Evolutionary conservation across 2,888 invertebrate genomes (phyloP), one percentile per base, ranked within the genome.

Genomic region (Drosophila fungiperda): DNA sequence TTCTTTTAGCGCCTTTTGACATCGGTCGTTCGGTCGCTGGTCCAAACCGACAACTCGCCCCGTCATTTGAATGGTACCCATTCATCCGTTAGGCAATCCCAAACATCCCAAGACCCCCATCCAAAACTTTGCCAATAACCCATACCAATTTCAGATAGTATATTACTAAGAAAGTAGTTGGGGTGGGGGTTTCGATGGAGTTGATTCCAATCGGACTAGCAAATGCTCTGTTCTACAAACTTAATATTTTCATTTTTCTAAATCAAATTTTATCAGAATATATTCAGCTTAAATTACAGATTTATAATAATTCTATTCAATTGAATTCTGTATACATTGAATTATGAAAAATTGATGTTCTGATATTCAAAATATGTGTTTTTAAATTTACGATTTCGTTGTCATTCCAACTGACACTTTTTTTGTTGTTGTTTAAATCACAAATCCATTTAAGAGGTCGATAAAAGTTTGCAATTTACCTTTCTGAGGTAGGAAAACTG

Each of bases 1-100:
- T 82, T 69, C 42, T 68, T 68, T 72, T 77, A 73, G 70, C 71
- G 76, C 78, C 74, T 80, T 85, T 82, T 87, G 86, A 87, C 89
- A 75, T 80, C 84, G 82, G 81, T 77, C 69, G 72, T 57, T 75
- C 61, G 70, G 73, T 75, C 73, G 63, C 66, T 68, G 60, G 61
- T 55, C 71, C 68, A 54, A 23, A 58, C 70, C 60, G 57, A 59
- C 66, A 74, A 62, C 65, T 63, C 54, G 53, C 54, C 53, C 65
- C 53, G 50, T 61, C 64, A 77, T 79, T 79, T 78, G 69, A 73
- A 80, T 77, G 67, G 81, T 77, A 61, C 60, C 65, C 65, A 58
- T 59, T 67, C 72, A 76, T 80, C 68, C 54, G 64, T 80, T 73
- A 68, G 73, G 55, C 26, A n/a, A 45, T 40, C 49, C 75, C 48